These are phyloP conservation scores for Drosophila differens DNA, from an alignment of 2,888 invertebrate species.

Conservation along the genomic window DNA sequence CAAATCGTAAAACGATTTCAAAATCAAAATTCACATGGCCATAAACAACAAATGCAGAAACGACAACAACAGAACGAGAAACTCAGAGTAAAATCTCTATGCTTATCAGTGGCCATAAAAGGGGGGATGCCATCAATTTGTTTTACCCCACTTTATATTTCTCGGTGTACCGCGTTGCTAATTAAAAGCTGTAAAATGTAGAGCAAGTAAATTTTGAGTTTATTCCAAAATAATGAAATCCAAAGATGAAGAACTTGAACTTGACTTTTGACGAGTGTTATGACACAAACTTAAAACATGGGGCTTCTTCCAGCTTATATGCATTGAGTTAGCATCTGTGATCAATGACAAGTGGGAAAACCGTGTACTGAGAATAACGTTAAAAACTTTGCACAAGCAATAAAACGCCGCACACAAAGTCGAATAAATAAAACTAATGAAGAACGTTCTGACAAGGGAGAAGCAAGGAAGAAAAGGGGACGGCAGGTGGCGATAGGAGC, in stretches of 20 bases:
- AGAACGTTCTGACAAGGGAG: background rate
- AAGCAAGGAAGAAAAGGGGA: background rate
- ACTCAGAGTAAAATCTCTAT: constrained; percentile 19
- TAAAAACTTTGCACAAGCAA: constrained; percentile 72
- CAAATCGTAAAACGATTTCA: constrained; percentile 63
- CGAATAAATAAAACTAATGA: constrained; percentile 29
- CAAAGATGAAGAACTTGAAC: constrained; percentile 41
- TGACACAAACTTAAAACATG: constrained; percentile 11
- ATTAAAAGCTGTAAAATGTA: constrained; percentile 27
- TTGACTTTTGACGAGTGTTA: constrained; percentile 15
- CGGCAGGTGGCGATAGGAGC: background rate
- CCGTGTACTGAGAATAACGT: constrained; percentile 55
- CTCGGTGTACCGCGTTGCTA: constrained; percentile 8
- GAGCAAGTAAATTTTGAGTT: constrained; percentile 9
- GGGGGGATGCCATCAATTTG: constrained; percentile 14
- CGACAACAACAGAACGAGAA: constrained; percentile 2
- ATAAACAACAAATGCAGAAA: constrained; percentile 45
- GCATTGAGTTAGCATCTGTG: constrained; percentile 52
- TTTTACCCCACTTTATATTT: constrained; percentile 17
- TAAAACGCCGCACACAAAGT: constrained; percentile 59
- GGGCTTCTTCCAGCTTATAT: background rate
- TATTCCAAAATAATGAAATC: constrained; percentile 50
- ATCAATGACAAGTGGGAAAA: constrained; percentile 61
- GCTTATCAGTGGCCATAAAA: constrained; percentile 68
- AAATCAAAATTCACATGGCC: constrained; percentile 52